Conservation (phyloP, 2,113 vertebrate species). For the Macaca nemestrina region DNA sequence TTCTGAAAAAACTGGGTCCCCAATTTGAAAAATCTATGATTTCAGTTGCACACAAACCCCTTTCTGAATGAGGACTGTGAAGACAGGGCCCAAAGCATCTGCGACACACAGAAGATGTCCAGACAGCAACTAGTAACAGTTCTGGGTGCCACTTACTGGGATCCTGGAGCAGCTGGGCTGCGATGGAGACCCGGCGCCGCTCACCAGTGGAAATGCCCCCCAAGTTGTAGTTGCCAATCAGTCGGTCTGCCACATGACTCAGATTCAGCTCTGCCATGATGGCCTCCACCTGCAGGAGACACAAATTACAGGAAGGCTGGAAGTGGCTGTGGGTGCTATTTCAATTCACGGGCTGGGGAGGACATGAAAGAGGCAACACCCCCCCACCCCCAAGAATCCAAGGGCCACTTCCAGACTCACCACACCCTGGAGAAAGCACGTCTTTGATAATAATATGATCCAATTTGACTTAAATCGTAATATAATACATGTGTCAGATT, state of each 20-base stretch:
- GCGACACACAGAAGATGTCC: not conserved
- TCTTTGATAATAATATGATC: not conserved
- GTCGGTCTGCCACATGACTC: conserved; percentile 89
- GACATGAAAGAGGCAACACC: not conserved
- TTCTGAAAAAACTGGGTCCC: not conserved
- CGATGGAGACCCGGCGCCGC: conserved; percentile 94
- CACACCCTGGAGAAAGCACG: not conserved
- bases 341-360: not conserved
- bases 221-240: conserved; percentile 90
- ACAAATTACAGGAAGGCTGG: not conserved
- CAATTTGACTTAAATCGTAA: not conserved
- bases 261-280: conserved; percentile 94
- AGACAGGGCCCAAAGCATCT: not conserved
- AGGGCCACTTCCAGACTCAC: not conserved
- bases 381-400: too few species aligned
- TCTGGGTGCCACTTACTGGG: conserved; percentile 90
- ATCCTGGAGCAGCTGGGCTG: conserved; percentile 95
- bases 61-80: not conserved
- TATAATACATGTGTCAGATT: not conserved
- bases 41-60: not conserved
- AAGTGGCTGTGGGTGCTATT: not conserved
- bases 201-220: conserved; percentile 94
- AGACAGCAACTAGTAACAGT: not conserved
- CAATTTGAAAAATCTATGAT: not conserved
- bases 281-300: conserved; percentile 87